Base-by-base conservation (phyloP, 2,797 vertebrate genomes). In the Mareca strepera region DNA sequence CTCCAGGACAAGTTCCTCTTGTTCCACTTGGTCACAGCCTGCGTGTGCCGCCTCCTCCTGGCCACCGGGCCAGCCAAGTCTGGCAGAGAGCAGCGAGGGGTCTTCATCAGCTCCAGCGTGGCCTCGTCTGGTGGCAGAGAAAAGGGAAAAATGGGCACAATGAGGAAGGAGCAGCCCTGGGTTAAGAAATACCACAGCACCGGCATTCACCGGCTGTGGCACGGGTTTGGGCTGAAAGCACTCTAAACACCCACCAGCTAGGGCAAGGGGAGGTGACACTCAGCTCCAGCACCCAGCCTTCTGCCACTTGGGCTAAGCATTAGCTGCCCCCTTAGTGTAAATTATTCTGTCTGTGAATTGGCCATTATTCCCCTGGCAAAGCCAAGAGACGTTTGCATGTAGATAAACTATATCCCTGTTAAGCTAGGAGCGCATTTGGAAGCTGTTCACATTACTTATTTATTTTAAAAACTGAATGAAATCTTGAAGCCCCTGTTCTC, bases 1-100 rank as follows among this genome's bases (percentile, higher is more conserved):
- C 99, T 99, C 99, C 99, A 99, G 2, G 99, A 99, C 52, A 99
- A 98, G 95, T 99, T 99, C 91, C 99, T 98, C 94, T 99, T 99
- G 93, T 96, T 98, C 99, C 99, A 99, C 94, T 99, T 99, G 97
- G 98, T 98, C 23, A 97, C 96, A 33, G 97, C 94, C 7, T 93
- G 97, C 2, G 93, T n/a, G 11, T 97, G 97, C 82, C 99, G 97
- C 94, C 97, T 98, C 91, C 96, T 98, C 59, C 99, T 98, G 4
- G 88, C 70, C 20, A 97, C 98, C 1, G 91, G 21, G 3, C 95
- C 74, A 0, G 97, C 63, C 13, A 99, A 91, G 97, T 99, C 99
- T 0, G 99, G 99, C 88, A 99, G 98, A 9, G 99, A 99, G 93
- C 99, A 99, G 84, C 99, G 99, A 43, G 99, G 99, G 2, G 99